phyloP scores from a whole-genome alignment of 2,797 vertebrate genomes.

The Danio albolineatus region DNA sequence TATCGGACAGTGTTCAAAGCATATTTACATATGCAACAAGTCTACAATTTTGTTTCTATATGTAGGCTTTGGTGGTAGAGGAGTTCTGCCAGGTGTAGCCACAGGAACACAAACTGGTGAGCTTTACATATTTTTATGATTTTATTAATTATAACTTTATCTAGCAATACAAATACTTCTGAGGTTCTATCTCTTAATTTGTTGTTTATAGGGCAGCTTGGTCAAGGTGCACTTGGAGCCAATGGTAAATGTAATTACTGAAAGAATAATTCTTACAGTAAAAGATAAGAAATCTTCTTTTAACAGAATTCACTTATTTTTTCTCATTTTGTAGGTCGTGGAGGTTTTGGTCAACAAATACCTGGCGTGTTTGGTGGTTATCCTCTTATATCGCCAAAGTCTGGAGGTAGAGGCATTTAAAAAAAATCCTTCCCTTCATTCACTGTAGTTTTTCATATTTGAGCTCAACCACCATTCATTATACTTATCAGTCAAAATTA shows the following conservation, averaged over 20 bases:
- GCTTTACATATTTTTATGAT: constrained; percentile 24
- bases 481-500: no score
- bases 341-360: constrained; percentile 83
- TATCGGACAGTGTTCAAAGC: neutral
- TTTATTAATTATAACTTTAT: neutral
- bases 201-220: constrained; percentile 67
- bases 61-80: constrained; percentile 80
- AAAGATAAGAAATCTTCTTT: neutral
- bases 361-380: constrained; percentile 94
- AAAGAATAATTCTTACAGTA: neutral
- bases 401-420: constrained; percentile 81
- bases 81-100: constrained; percentile 91
- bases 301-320: constrained; percentile 26
- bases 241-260: constrained; percentile 46
- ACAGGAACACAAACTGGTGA: constrained; percentile 91
- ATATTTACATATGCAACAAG: neutral
- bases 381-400: constrained; percentile 94
- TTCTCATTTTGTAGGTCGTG: constrained; percentile 82
- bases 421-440: neutral
- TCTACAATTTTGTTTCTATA: constrained; percentile 22
- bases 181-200: neutral
- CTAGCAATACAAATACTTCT: neutral
- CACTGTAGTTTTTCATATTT: neutral
- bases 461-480: neutral
- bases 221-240: constrained; percentile 71